Base-by-base conservation (phyloP, 2,888 invertebrate species). In the Sclerodermus sp. region DNA sequence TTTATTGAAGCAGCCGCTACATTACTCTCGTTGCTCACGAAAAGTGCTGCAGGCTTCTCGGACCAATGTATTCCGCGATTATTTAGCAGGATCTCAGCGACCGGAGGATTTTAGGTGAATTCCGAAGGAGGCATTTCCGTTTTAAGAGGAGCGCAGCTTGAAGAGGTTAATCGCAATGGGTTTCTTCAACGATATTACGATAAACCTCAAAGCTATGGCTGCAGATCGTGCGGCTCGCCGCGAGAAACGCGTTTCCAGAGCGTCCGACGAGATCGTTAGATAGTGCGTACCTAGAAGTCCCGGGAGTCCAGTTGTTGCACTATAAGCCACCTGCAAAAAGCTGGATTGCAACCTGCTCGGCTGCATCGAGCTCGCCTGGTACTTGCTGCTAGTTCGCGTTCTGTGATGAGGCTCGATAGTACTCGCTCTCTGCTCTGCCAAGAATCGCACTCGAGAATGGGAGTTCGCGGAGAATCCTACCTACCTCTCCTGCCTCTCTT, bases 311-410 rank as follows among this genome's bases (percentile, higher is more conserved):
- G 58, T 57, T 53, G 64, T 62, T 64, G 57, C 59, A 47, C 65
- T 64, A 65, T 60, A 63, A 56, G 58, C 52, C 58, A 64, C 55
- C 57, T 59, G 61, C 64, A 68, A 70, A 68, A 68, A 70, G 53
- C 62, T 55, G 60, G 58, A 66, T 51, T 59, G 67, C 60, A 66
- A 66, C 66, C 62, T 58, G 67, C 64, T 68, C 60, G 34, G n/a
- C 13, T 12, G 34, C 12, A 23, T 12, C 34, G 12, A 12, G 34
- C 34, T 48, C 37, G 48, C 23, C n/a, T n/a, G n/a, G n/a, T n/a
- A n/a, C n/a, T n/a, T 23, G 23, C 23, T 23, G 23, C 23, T 23
- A 23, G 23, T 8, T 23, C 3, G 23, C 4, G 23, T 55, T 53
- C 53, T 57, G 51, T 51, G 60, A 64, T 61, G 58, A 61, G 53